Conservation (phyloP, 2,113 vertebrate genomes). For the Heterochromis multidens region DNA sequence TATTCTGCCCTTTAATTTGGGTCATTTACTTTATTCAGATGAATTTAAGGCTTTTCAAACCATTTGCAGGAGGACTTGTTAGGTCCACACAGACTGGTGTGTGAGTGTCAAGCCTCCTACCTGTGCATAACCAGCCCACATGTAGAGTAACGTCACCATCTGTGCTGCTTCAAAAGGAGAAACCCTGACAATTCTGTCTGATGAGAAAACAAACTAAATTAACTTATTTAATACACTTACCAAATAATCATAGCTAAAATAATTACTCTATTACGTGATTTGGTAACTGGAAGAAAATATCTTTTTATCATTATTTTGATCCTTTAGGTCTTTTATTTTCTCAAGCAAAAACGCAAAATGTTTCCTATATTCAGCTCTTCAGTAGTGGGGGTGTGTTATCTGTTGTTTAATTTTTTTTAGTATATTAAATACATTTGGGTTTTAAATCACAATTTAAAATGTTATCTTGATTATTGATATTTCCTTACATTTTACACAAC, state of each 20-base stretch:
- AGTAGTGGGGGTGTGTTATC: background rate
- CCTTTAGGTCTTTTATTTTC: background rate
- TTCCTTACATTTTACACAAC: background rate
- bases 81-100: constrained; percentile 7
- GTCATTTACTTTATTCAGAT: background rate
- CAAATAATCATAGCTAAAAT: background rate
- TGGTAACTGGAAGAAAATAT: background rate
- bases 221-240: background rate
- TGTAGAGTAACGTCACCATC: background rate
- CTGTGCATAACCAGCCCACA: constrained; percentile 35
- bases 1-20: background rate
- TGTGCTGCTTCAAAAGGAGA: background rate
- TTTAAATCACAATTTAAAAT: background rate
- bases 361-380: no score
- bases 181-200: background rate
- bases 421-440: background rate
- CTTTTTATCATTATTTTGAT: background rate
- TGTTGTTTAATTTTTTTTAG: background rate
- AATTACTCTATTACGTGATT: background rate
- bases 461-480: background rate
- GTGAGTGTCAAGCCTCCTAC: constrained; percentile 15
- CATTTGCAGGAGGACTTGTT: background rate
- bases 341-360: background rate
- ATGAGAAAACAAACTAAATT: background rate
- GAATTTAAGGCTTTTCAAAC: background rate